phyloP scores from a whole-genome alignment of 2,113 vertebrate species.

The Tinamus guttatus region DNA sequence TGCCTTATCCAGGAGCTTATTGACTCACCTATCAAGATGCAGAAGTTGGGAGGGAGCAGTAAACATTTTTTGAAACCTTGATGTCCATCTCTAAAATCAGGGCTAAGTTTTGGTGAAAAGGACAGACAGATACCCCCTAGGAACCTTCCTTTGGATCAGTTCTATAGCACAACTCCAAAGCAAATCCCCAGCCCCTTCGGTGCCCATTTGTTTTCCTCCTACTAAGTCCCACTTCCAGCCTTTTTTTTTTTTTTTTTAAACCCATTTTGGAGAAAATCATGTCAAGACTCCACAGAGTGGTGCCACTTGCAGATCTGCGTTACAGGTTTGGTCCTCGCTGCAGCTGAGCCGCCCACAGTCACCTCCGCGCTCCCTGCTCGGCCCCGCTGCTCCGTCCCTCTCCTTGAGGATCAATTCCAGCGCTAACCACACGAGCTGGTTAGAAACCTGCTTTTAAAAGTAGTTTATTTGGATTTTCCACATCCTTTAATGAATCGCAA shows the following conservation, averaged over 20 bases:
- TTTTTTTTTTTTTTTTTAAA: too few relatives aligned
- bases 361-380: too few relatives aligned
- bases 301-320: too few relatives aligned
- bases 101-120: too few relatives aligned
- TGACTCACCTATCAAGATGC: accelerated
- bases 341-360: background rate
- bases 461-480: constrained; percentile 83
- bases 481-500: constrained; percentile 81
- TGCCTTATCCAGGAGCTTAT: accelerated
- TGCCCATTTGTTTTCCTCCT: too few relatives aligned
- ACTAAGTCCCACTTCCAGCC: too few relatives aligned
- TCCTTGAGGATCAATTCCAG: background rate
- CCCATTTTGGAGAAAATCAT: too few relatives aligned
- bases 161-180: too few relatives aligned
- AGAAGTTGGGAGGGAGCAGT: background rate
- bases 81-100: accelerated
- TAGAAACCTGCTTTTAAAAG: constrained; percentile 77
- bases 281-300: too few relatives aligned
- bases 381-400: background rate
- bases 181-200: too few relatives aligned
- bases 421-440: constrained; percentile 28
- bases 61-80: accelerated
- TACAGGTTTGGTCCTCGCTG: background rate
- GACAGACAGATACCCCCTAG: too few relatives aligned
- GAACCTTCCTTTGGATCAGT: too few relatives aligned